Evolutionary conservation across 2,797 vertebrate species (phyloP), one percentile per base, ranked within the genome.

Genomic region (Aplochiton taeniatus): DNA sequence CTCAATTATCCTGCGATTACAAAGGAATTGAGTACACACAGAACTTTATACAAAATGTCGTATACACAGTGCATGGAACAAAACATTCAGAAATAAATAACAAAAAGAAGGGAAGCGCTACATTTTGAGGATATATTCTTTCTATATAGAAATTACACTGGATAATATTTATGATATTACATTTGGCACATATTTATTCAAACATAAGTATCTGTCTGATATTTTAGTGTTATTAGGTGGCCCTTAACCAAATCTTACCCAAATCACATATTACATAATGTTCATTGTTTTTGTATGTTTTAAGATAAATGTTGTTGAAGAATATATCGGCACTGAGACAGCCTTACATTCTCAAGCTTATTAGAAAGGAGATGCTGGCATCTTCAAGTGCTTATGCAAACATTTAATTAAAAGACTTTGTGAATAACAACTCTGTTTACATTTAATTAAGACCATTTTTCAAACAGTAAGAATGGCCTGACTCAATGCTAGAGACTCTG

Each of bases 21-120:
- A 84, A 16, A 12, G 68, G 46, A 68, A 44, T n/a, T 66, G 46
- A 67, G 14, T 60, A 66, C 45, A 78, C 80, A 76, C 74, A 61
- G 76, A 67, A 70, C 48, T 19, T 12, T 54, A 31, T 13, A 19
- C 72, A 61, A 66, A 66, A 65, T 65, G 54, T 70, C 17, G 53
- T 60, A 60, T 19, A 45, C 43, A 87, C 82, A 82, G 79, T 83
- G 76, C 77, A 82, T 48, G 54, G 77, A 83, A 72, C 78, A 73
- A 73, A 81, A 75, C 75, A 80, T 69, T 83, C 19, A 72, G 62
- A 31, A 89, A 90, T 89, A 89, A 89, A 85, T 90, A 84, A 88
- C 58, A 16, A 63, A 61, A 8, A 16, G 9, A 42, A 70, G 46
- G 59, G 20, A 77, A 66, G n/a, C 31, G 31, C 72, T 59, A 46